Conservation (phyloP, 2,888 invertebrate species). For the Lacanobia oleracea region DNA sequence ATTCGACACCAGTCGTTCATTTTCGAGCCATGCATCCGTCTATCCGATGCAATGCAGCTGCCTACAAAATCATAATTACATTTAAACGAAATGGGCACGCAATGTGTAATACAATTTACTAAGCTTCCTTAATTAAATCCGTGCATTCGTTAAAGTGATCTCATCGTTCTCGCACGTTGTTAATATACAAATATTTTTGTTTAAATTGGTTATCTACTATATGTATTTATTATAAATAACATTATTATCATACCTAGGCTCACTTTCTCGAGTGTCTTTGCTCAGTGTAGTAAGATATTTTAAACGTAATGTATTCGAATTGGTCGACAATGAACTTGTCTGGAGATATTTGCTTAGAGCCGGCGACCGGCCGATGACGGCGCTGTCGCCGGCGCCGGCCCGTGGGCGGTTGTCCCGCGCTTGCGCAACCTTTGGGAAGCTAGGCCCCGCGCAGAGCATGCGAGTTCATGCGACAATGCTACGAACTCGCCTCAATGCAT, state of each 20-base stretch:
- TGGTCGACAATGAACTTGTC: slow-evolving; percentile 87
- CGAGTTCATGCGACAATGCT: slow-evolving; percentile 77
- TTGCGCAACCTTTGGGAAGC: slow-evolving; percentile 86
- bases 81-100: slow-evolving; percentile 21
- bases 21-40: slow-evolving; percentile 24
- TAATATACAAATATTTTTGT: slow-evolving; percentile 39
- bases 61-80: slow-evolving; percentile 16
- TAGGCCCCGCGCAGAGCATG: slow-evolving; percentile 68
- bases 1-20: slow-evolving; percentile 52
- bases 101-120: slow-evolving; percentile 22
- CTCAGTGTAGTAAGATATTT: slow-evolving; percentile 65
- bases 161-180: slow-evolving; percentile 27
- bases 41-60: slow-evolving; percentile 36
- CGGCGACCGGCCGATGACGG: slow-evolving; percentile 64
- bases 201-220: slow-evolving; percentile 27
- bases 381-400: slow-evolving; percentile 63
- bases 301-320: slow-evolving; percentile 62
- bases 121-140: slow-evolving; percentile 32
- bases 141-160: slow-evolving; percentile 17
- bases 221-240: slow-evolving; percentile 32
- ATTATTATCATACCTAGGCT: slow-evolving; percentile 33
- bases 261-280: slow-evolving; percentile 47
- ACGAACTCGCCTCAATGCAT: slow-evolving; percentile 78
- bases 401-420: slow-evolving; percentile 81
- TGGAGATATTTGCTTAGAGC: slow-evolving; percentile 69